Conservation (phyloP, 2,113 vertebrate genomes). For the Condylura cristata region DNA sequence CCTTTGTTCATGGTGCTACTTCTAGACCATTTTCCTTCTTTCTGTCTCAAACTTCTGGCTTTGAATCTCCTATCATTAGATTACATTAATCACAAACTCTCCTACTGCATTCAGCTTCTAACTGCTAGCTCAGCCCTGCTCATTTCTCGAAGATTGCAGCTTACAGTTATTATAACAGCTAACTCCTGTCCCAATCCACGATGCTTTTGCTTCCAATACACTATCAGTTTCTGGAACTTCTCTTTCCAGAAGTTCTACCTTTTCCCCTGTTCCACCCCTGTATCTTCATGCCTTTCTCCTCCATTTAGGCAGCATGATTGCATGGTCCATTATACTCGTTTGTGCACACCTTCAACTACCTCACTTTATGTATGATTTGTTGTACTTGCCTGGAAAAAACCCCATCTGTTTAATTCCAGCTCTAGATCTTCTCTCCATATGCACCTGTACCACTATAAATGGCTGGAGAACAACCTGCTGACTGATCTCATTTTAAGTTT, state of each 20-base stretch:
- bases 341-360: not conserved
- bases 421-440: not conserved
- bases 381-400: not conserved
- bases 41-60: not conserved
- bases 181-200: not conserved
- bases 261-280: not conserved
- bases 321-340: not conserved
- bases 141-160: not conserved
- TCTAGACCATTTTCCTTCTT: slow-evolving; percentile 6
- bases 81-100: not conserved
- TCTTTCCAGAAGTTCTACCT: too few relatives aligned
- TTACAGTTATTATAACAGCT: not conserved
- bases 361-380: not conserved
- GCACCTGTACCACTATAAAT: not conserved
- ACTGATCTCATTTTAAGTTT: not conserved
- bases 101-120: not conserved
- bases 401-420: not conserved
- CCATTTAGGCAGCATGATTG: not conserved
- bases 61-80: not conserved
- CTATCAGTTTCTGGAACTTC: not conserved
- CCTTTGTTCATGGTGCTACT: not conserved
- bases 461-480: not conserved
- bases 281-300: not conserved
- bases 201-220: not conserved
- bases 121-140: not conserved